These are phyloP conservation scores for Parus major DNA, from an alignment of 2,113 vertebrate genomes.

Conservation along the genomic window DNA sequence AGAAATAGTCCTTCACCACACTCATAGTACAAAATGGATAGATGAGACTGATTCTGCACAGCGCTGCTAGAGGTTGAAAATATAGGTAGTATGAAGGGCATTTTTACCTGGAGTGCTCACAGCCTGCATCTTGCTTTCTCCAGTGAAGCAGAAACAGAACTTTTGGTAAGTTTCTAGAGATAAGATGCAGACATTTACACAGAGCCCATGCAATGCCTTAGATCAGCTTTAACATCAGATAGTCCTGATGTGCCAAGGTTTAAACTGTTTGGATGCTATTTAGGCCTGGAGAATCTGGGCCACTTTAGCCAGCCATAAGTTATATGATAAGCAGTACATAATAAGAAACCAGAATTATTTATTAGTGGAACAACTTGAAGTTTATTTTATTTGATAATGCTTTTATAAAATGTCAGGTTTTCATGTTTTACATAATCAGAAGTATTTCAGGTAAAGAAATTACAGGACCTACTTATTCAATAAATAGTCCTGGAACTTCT, in stretches of 20 bases:
- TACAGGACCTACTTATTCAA: background rate
- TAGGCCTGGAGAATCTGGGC: background rate
- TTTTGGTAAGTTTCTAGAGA: background rate
- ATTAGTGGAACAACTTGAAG: background rate
- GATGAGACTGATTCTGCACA: background rate
- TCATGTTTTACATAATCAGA: background rate
- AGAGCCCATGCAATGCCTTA: background rate
- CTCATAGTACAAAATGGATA: background rate
- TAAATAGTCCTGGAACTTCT: background rate
- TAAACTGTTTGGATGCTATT: background rate
- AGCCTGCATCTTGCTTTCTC: background rate
- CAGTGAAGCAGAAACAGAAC: background rate
- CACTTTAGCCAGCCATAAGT: background rate
- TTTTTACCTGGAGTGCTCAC: background rate
- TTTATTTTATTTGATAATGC: background rate
- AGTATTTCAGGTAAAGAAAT: background rate
- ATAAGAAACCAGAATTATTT: background rate
- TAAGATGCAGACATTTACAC: background rate
- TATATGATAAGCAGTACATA: background rate
- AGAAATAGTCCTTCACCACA: background rate
- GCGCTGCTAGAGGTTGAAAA: background rate
- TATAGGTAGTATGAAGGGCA: background rate
- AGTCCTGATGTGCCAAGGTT: background rate
- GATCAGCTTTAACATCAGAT: background rate
- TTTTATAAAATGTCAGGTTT: background rate